Conservation (phyloP, 2,797 vertebrate genomes). For the Galagoides demidoff region DNA sequence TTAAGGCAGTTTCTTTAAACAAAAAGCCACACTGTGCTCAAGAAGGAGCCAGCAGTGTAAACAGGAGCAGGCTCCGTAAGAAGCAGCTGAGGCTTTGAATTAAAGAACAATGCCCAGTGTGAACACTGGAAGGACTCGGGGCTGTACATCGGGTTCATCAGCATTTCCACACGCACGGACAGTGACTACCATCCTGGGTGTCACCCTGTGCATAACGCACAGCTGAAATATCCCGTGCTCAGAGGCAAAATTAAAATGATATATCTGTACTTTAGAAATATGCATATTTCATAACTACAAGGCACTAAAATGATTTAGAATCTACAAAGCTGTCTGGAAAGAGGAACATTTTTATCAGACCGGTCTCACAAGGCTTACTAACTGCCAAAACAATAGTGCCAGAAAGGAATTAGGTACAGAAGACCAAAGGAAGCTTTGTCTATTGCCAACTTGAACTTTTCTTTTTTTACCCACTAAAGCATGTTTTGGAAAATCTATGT, state of each 20-base stretch:
- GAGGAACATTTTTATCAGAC: conserved; percentile 57
- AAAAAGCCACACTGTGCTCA: conserved; percentile 19
- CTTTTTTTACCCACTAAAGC: conserved; percentile 59
- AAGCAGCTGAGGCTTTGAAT: not conserved
- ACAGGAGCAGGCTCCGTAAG: not conserved
- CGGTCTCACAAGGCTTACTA: conserved; percentile 29
- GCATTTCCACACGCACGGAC: not conserved
- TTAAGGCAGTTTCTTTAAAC: not conserved
- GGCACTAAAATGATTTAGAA: conserved; percentile 64
- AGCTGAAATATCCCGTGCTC: not conserved
- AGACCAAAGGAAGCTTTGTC: conserved; percentile 1
- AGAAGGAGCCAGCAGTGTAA: not conserved
- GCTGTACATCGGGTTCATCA: rapidly evolving
- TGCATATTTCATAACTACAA: conserved; percentile 50
- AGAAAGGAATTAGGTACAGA: conserved; percentile 63
- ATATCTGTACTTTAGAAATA: conserved; percentile 59
- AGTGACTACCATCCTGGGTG: too few species aligned
- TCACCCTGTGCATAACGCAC: not conserved
- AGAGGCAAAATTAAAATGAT: conserved; percentile 61
- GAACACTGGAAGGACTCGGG: not conserved
- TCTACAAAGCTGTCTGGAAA: conserved; percentile 43
- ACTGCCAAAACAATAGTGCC: conserved; percentile 20
- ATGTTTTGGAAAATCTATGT: conserved; percentile 79
- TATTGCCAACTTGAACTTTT: conserved; percentile 64
- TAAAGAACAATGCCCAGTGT: not conserved